These are phyloP conservation scores for Ceramica pisi DNA, from an alignment of 2,888 invertebrate genomes.

Conservation along the genomic window DNA sequence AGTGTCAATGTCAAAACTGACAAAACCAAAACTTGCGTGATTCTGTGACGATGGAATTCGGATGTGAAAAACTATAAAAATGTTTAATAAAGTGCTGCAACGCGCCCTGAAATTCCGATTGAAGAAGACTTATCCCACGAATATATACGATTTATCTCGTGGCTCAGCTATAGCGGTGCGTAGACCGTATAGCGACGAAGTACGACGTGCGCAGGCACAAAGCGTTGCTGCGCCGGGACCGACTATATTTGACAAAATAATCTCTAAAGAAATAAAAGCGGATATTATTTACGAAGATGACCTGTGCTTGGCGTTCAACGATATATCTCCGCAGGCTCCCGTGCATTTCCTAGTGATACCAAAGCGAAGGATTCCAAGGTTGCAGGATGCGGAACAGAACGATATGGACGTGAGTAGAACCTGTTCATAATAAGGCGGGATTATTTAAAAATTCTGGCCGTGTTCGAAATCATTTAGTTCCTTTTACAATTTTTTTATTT, in stretches of 20 bases:
- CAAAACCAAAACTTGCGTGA: slow-evolving; percentile 47
- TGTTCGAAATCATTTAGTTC: neutral
- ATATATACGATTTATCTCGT: slow-evolving; percentile 86
- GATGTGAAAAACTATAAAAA: slow-evolving; percentile 73
- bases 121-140: slow-evolving; percentile 87
- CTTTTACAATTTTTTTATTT: too few species aligned
- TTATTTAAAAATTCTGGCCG: neutral
- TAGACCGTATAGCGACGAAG: slow-evolving; percentile 86
- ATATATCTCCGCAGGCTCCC: slow-evolving; percentile 95
- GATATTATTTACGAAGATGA: slow-evolving; percentile 96
- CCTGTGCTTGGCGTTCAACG: slow-evolving; percentile 95
- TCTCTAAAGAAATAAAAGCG: slow-evolving; percentile 94
- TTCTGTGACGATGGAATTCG: slow-evolving; percentile 64
- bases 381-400: slow-evolving; percentile 91
- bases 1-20: slow-evolving; percentile 58
- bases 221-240: slow-evolving; percentile 80
- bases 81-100: slow-evolving; percentile 88
- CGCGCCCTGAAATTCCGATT: slow-evolving; percentile 86
- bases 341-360: slow-evolving; percentile 96
- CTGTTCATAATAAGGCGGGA: slow-evolving; percentile 26
- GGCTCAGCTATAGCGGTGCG: slow-evolving; percentile 83
- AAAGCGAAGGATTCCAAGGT: slow-evolving; percentile 92
- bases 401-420: slow-evolving; percentile 90
- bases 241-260: slow-evolving; percentile 95
- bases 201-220: slow-evolving; percentile 82